Base-by-base conservation (phyloP, 2,113 vertebrate genomes). In the Propithecus coquereli region DNA sequence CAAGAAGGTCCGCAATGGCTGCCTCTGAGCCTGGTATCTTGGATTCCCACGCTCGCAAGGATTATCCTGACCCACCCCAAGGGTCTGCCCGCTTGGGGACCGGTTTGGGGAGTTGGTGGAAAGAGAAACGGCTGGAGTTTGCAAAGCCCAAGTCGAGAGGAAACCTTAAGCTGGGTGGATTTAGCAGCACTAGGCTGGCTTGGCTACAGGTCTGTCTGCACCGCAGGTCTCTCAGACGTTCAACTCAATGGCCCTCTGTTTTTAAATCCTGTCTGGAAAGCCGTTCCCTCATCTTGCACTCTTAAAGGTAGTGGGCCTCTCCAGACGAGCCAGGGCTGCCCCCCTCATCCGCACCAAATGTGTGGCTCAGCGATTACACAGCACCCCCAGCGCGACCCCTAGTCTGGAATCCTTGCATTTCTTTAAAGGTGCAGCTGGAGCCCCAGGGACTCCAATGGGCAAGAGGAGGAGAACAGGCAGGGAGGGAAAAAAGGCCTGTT, bases 201-300 rank as follows among this genome's bases (percentile, higher is more conserved):
- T 90, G 71, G 82, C 96, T 68, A 90, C 87, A 88, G 94, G 96
- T 96, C 79, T 32, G 0, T 73, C 95, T 11, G 90, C 20, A 27
- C 79, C 40, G n/a, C 76, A 77, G 95, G 97, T 97, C 94, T 97
- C 82, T 45, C 37, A 95, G 94, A 37, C 93, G 7, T 92, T 86
- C 52, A n/a, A 22, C 89, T 96, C 94, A 95, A 68, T 84, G 83
- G 85, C 61, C 68, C 30, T 86, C 61, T 93, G 88, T 76, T 73
- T 77, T 54, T 27, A 68, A 63, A 54, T 37, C 61, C 66, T 37
- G 82, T 91, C 86, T 63, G 79, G 66, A 91, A 66, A 40, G 40
- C 77, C 77, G 32, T 71, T 86, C 27, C 23, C 17, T 71, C 40
- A 3, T 65, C 47, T 65, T 40, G 50, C 70, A 1, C 54, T 45